Evolutionary conservation across 2,797 vertebrate genomes (phyloP), one percentile per base, ranked within the genome.

Genomic region (Cyprinella venusta): DNA sequence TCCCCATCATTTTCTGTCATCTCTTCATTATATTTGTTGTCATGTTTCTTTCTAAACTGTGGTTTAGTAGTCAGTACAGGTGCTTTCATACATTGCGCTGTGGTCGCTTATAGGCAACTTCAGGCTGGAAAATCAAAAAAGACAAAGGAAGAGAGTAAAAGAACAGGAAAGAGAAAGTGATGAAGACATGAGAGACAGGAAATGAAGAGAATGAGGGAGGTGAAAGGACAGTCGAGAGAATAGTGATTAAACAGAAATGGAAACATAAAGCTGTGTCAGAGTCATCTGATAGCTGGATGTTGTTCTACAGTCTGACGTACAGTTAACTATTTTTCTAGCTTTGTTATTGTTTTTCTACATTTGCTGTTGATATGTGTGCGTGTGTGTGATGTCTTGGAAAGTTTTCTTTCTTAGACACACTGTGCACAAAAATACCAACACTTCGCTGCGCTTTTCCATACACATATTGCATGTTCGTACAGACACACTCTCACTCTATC

Each of bases 121-220:
- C 36, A 26, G 26, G 10, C 30, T 68, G 18, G 56, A 84, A 80
- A 79, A 67, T 77, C 67, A 82, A 70, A 79, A 76, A 40, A 78
- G 40, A 67, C 69, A 50, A 48, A 50, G 42, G 63, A 36, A 83
- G 24, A 78, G 50, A 18, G 38, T 30, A 15, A 80, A 33, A 80
- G 10, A 80, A 42, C 16, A n/a, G 36, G 21, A 65, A 59, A 50
- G 30, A 48, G 10, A 59, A 26, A 81, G 3, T 33, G 40, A 78
- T 54, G 48, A 65, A 50, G 40, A 72, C n/a, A 54, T 59, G 52
- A 68, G 70, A 56, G 74, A 54, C 24, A 76, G 36, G 24, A 61
- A 83, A 76, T 18, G 9, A 54, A 50, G 24, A 50, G 42, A 84
- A 65, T 3, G 6, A 70, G 54, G 13, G 19, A 45, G n/a, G 40